These are phyloP conservation scores for Artemia franciscana DNA, from an alignment of 1,140 invertebrate genomes.

Conservation along the genomic window DNA sequence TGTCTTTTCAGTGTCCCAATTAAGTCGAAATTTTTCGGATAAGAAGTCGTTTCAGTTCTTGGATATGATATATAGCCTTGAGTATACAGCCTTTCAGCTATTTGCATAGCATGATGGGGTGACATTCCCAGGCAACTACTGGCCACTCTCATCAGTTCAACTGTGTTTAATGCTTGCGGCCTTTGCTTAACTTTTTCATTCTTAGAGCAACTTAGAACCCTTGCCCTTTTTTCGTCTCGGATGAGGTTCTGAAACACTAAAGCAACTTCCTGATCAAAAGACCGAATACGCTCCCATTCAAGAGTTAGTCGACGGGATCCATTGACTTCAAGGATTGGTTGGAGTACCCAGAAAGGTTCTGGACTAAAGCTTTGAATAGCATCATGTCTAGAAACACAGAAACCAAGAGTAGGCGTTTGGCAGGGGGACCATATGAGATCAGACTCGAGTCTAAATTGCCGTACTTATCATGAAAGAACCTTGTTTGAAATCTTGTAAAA, in stretches of 20 bases:
- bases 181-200: slow-evolving; percentile 62
- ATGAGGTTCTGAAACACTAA: slow-evolving; percentile 65
- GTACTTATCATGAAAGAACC: slow-evolving; percentile 91
- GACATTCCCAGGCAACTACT: slow-evolving; percentile 79
- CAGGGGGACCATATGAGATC: slow-evolving; percentile 97
- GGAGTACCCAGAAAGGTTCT: slow-evolving; percentile 83
- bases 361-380: slow-evolving; percentile 96
- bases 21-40: slow-evolving; percentile 85
- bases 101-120: slow-evolving; percentile 88
- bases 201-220: slow-evolving; percentile 40
- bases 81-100: slow-evolving; percentile 73
- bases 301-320: slow-evolving; percentile 28
- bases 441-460: slow-evolving; percentile 88
- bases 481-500: slow-evolving; percentile 93
- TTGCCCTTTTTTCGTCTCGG: slow-evolving; percentile 54
- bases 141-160: slow-evolving; percentile 86
- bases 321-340: slow-evolving; percentile 19
- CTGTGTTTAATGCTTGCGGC: slow-evolving; percentile 82
- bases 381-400: slow-evolving; percentile 96
- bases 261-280: slow-evolving; percentile 88
- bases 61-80: slow-evolving; percentile 90
- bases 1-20: slow-evolving; percentile 43
- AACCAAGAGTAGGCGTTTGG: slow-evolving; percentile 97
- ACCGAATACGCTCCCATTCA: slow-evolving; percentile 67
- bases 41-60: slow-evolving; percentile 85